Conservation (phyloP, 2,888 invertebrate species). For the Luperina nickerlii region DNA sequence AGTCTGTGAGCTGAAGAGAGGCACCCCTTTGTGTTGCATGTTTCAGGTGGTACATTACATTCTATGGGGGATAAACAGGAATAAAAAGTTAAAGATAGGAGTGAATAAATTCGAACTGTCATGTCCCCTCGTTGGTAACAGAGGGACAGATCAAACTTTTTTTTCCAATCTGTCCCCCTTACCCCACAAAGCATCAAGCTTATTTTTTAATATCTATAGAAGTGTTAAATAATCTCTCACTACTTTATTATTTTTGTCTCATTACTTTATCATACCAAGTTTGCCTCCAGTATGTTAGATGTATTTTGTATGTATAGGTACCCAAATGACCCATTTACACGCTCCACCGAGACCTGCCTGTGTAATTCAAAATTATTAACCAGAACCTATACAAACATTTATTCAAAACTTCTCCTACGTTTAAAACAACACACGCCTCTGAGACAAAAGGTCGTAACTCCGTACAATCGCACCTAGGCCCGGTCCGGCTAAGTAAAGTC, state of each 20-base stretch:
- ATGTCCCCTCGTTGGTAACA: too few relatives aligned
- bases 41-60: constrained; percentile 10
- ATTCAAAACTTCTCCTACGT: constrained; percentile 45
- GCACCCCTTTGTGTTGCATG: constrained; percentile 4
- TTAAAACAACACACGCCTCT: constrained; percentile 34
- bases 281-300: background rate
- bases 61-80: too few relatives aligned
- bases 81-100: too few relatives aligned
- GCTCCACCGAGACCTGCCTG: background rate
- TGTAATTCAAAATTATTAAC: constrained; percentile 27
- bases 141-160: too few relatives aligned
- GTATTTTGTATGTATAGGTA: background rate
- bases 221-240: background rate
- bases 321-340: background rate
- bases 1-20: background rate
- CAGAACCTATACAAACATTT: constrained; percentile 31
- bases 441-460: constrained; percentile 33
- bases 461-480: constrained; percentile 36
- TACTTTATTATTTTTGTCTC: background rate
- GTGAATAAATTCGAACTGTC: too few relatives aligned
- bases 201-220: background rate
- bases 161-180: too few relatives aligned
- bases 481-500: constrained; percentile 34
- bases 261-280: background rate
- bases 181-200: too few relatives aligned